These are phyloP conservation scores for Hyppa rectilinea DNA, from an alignment of 2,888 invertebrate species.

Conservation along the genomic window DNA sequence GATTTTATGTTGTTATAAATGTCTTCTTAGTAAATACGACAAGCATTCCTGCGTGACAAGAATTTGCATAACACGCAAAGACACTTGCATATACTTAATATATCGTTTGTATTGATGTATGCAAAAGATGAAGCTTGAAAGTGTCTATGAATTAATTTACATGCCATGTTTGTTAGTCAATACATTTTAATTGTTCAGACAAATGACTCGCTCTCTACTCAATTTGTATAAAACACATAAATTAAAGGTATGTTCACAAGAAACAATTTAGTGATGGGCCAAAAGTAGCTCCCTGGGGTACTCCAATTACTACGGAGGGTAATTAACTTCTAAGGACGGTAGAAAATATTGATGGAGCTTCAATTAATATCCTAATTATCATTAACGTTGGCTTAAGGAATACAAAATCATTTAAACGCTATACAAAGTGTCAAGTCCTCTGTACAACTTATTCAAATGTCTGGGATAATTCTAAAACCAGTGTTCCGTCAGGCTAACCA, in stretches of 20 bases:
- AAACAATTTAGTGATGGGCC: constrained; percentile 29
- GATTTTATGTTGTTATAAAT: background rate
- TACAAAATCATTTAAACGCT: background rate
- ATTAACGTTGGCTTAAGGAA: background rate
- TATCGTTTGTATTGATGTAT: constrained; percentile 37
- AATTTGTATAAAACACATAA: constrained; percentile 7
- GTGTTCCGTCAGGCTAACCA: background rate
- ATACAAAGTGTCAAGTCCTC: background rate
- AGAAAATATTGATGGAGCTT: background rate
- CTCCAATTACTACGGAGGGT: background rate
- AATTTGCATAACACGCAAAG: constrained; percentile 38
- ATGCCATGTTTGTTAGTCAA: constrained; percentile 4
- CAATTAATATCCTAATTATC: background rate
- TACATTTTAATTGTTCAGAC: constrained; percentile 33
- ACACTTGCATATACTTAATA: constrained; percentile 24
- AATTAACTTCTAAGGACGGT: background rate
- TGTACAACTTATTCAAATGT: constrained; percentile 22
- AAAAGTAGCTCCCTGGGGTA: constrained; percentile 8
- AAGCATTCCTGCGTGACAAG: constrained; percentile 28
- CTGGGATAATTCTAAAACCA: constrained; percentile 9
- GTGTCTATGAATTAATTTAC: constrained; percentile 45
- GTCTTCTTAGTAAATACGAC: constrained; percentile 26
- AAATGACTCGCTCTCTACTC: background rate
- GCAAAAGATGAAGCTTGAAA: constrained; percentile 28
- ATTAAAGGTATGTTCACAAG: background rate